Percentiles rank a stretch among this genome's conserved stretches.
These are phyloP conservation scores for Catostomus latipinnis DNA, from an alignment of 2,797 vertebrate species.

Conservation along the genomic window DNA sequence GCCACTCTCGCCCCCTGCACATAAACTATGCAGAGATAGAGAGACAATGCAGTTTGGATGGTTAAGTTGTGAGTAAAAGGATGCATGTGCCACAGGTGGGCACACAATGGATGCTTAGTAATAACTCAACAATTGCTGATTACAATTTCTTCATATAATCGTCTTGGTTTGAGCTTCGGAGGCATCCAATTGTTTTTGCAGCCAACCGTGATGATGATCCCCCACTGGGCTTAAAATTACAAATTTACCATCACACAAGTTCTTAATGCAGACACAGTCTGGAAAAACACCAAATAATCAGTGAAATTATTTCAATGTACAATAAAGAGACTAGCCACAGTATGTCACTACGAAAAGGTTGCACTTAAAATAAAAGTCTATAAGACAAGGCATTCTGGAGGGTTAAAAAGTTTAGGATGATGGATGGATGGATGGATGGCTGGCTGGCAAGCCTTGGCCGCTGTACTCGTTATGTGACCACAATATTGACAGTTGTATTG, in stretches of 20 bases:
- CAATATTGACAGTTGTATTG: no score
- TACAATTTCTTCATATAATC: constrained; percentile 28
- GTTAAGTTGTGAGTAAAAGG: background rate
- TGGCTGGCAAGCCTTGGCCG: no score
- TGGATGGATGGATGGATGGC: no score
- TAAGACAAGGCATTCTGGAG: background rate
- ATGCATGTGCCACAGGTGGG: constrained; percentile 3
- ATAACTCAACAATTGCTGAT: constrained; percentile 30
- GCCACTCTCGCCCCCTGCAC: background rate
- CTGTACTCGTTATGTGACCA: no score
- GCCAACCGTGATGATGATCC: constrained; percentile 34
- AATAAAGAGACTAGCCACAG: background rate
- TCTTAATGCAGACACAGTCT: constrained; percentile 3
- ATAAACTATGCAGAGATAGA: no score
- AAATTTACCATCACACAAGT: constrained; percentile 14
- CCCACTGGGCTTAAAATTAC: constrained; percentile 33
- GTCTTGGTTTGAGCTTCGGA: constrained; percentile 37
- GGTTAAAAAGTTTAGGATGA: no score
- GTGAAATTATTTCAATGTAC: background rate
- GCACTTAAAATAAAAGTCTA: background rate
- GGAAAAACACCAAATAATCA: constrained; percentile 12
- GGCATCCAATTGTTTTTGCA: constrained; percentile 30
- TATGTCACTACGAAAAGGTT: background rate
- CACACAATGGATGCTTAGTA: background rate
- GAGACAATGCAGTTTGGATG: background rate